Evolutionary conservation across 2,888 invertebrate species (phyloP), one percentile per base, ranked within the genome.

Genomic region (Aradus depressus): DNA sequence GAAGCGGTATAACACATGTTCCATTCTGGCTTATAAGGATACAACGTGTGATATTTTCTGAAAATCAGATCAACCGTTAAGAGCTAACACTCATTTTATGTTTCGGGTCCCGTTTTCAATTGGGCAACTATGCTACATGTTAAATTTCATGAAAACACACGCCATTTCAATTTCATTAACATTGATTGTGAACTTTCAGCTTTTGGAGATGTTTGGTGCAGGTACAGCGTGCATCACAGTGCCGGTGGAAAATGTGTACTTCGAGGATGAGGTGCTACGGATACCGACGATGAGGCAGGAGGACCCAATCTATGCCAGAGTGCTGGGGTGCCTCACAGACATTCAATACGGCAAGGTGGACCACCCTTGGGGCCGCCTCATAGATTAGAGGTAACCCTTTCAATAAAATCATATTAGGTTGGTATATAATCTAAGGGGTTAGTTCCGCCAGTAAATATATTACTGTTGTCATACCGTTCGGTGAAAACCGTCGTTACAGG

Each of bases 141-240:
- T 42, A 47, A 37, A 28, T 31, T 31, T 47, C 44, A 38, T 12
- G 19, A 44, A 32, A 32, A 32, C 5, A 14, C 8, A 23, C n/a
- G 42, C 43, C 51, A 41, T 41, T 52, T 50, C 45, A 19, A 4
- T 16, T 4, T 2, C 4, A 16, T 19, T 18, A 6, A 8, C 25
- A n/a, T 25, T 53, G 59, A 60, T 59, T 59, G n/a, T n/a, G n/a
- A n/a, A n/a, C 53, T 72, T 73, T 1, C 71, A 96, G 95, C 68
- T 98, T 59, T 67, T 92, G 60, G 98, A 98, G 71, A 75, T 97
- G 68, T 99, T 98, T 68, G 98, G 97, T 52, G 80, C 92, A n/a
- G 98, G 98, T 50, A 98, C 98, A 21, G 98, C 98, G 1, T 91
- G 91, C 62, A 76, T 95, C 42, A 86, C 99, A 16, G 89, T 88